Evolutionary conservation across 2,797 vertebrate species (phyloP).

Genomic region (Ctenopoma kingsleyae): DNA sequence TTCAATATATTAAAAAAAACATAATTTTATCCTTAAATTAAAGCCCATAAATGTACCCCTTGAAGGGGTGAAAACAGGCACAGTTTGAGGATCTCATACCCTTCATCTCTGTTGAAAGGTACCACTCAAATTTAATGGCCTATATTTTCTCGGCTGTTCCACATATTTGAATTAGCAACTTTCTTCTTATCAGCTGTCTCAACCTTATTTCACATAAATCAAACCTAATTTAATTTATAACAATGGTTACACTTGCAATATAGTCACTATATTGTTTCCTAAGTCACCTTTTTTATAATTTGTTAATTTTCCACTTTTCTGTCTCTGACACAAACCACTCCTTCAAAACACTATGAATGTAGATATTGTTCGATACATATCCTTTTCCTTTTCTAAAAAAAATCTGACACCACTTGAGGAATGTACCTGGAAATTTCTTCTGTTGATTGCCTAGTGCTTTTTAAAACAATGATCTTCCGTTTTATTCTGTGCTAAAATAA

Average conservation of each 20-base stretch:
- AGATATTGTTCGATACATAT: slow-evolving; percentile 17
- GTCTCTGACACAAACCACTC: not conserved
- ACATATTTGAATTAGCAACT: not conserved
- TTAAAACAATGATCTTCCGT: slow-evolving; percentile 26
- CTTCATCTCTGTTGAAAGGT: too few relatives aligned
- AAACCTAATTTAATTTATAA: slow-evolving; percentile 20
- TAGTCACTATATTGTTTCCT: not conserved
- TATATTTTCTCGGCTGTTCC: not conserved
- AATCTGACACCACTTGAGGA: slow-evolving; percentile 44
- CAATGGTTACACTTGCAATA: not conserved
- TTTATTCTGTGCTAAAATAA: slow-evolving; percentile 41
- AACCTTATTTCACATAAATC: not conserved
- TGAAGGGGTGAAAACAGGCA: not conserved
- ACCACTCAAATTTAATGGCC: not conserved
- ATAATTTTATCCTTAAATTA: not conserved
- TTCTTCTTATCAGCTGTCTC: not conserved
- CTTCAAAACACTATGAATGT: slow-evolving; percentile 27
- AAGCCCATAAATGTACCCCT: not conserved
- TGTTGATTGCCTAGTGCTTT: slow-evolving; percentile 31
- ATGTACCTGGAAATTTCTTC: slow-evolving; percentile 42
- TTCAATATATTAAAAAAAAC: too few relatives aligned
- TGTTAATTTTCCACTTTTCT: not conserved
- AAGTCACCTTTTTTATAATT: not conserved
- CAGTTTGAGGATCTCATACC: too few relatives aligned
- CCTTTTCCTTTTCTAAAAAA: not conserved